Conservation (phyloP, 1,140 invertebrate genomes). For the Ladona fulva region DNA sequence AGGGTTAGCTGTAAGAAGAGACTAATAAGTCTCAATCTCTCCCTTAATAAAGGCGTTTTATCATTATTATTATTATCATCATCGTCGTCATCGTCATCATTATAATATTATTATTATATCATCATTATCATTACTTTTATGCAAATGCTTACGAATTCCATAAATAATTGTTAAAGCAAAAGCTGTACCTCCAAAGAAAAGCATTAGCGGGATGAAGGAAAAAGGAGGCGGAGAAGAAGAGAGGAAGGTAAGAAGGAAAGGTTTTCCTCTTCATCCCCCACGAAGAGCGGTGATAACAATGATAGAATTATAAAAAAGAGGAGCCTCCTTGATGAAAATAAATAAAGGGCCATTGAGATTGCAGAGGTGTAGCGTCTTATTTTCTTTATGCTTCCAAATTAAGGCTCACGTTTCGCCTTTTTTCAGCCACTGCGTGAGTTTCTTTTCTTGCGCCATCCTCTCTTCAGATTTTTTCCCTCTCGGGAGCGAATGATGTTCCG, state of each 20-base stretch:
- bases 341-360: background rate
- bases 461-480: background rate
- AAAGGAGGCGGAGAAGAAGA: background rate
- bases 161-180: background rate
- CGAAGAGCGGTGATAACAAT: background rate
- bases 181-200: background rate
- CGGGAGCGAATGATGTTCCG: background rate
- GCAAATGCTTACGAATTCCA: background rate
- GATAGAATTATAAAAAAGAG: background rate
- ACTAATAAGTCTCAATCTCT: too few species aligned
- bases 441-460: background rate
- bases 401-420: background rate
- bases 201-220: background rate
- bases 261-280: background rate
- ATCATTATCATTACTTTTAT: too few species aligned
- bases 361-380: slow-evolving; percentile 3
- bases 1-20: too few species aligned
- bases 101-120: too few species aligned
- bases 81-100: too few species aligned
- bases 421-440: background rate
- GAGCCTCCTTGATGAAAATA: background rate
- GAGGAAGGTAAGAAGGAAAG: background rate
- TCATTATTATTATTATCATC: too few species aligned
- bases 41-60: too few species aligned
- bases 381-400: background rate